Evolutionary conservation across 2,113 vertebrate species (phyloP).

Genomic region (Ginglymostoma cirratum): DNA sequence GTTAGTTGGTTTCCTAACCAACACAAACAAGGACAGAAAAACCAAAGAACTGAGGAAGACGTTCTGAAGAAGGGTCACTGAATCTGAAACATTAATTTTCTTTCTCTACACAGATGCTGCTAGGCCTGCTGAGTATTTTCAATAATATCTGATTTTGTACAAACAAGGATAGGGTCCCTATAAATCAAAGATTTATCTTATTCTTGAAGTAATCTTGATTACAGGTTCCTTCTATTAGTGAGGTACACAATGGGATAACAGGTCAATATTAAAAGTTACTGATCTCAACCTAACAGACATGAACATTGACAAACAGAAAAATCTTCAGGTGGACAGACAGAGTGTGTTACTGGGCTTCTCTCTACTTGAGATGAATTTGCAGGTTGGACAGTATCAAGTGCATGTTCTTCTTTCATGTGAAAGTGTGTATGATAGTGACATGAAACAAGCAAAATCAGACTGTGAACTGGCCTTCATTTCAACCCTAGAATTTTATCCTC

Average conservation of each 20-base stretch:
- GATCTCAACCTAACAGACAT: not conserved
- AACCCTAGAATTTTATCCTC: not conserved
- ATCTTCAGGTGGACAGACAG: not conserved
- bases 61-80: no score
- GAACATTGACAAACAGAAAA: not conserved
- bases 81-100: no score
- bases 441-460: not conserved
- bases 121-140: no score
- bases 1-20: not conserved
- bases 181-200: not conserved
- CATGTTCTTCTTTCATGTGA: not conserved
- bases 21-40: not conserved
- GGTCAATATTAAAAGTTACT: not conserved
- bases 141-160: not conserved
- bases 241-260: not conserved
- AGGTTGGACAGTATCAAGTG: not conserved
- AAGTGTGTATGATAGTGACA: not conserved
- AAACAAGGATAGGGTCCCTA: not conserved
- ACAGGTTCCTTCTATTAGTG: not conserved
- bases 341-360: not conserved
- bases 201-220: not conserved
- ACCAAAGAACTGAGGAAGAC: no score
- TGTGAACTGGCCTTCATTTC: not conserved
- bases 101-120: no score
- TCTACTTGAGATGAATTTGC: not conserved